Percentiles rank a stretch among this genome's conserved stretches.
Conservation (phyloP, 2,888 invertebrate genomes). For the Pseudolycoriella hygida region DNA sequence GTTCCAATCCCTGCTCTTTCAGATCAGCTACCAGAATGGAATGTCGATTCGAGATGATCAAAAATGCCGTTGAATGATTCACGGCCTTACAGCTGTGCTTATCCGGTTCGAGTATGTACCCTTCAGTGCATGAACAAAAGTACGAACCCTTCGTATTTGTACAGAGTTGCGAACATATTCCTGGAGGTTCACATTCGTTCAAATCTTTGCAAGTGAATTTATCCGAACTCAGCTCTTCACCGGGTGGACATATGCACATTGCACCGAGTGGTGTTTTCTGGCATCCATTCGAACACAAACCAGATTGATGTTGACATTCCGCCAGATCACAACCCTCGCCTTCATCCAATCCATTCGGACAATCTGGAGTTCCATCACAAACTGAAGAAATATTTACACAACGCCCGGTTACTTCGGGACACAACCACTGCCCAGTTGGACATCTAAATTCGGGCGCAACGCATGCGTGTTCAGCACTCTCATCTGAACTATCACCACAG, state of each 20-base stretch:
- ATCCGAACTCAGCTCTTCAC: slow-evolving; percentile 59
- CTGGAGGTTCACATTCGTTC: slow-evolving; percentile 78
- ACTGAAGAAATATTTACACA: slow-evolving; percentile 80
- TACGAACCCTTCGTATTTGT: slow-evolving; percentile 80
- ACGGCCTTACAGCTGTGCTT: slow-evolving; percentile 84
- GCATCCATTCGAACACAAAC: slow-evolving; percentile 69
- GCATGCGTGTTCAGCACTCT: slow-evolving; percentile 66
- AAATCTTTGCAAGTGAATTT: slow-evolving; percentile 58
- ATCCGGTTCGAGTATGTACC: slow-evolving; percentile 62
- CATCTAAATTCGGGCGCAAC: slow-evolving; percentile 61
- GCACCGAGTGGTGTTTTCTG: slow-evolving; percentile 78
- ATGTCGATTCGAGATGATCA: slow-evolving; percentile 88
- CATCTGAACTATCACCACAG: slow-evolving; percentile 82
- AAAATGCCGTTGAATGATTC: slow-evolving; percentile 77
- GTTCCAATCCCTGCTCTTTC: slow-evolving; percentile 70
- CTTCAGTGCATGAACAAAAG: slow-evolving; percentile 69
- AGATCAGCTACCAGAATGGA: slow-evolving; percentile 82
- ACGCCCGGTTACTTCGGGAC: slow-evolving; percentile 59
- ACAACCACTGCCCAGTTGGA: slow-evolving; percentile 64
- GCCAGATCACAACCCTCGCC: slow-evolving; percentile 74
- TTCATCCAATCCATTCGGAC: slow-evolving; percentile 86
- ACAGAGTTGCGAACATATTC: slow-evolving; percentile 81
- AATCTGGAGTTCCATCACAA: slow-evolving; percentile 75
- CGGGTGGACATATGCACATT: slow-evolving; percentile 74
- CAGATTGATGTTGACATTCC: slow-evolving; percentile 56